phyloP scores from a whole-genome alignment of 2,113 vertebrate genomes.

The Cyanocitta stelleri region DNA sequence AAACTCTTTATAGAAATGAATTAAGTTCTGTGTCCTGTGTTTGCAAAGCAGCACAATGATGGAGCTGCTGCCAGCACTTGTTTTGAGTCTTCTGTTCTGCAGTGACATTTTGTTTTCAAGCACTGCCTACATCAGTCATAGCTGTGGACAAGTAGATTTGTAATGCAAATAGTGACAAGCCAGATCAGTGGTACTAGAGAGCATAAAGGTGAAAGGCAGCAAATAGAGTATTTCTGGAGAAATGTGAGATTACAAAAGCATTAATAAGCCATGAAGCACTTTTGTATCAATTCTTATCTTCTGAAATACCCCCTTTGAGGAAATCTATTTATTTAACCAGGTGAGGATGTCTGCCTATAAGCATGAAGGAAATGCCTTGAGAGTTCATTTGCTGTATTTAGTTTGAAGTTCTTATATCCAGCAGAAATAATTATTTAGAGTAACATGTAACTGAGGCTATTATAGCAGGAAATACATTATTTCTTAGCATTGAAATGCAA shows the following conservation, averaged over 20 bases:
- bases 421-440: conserved; percentile 3
- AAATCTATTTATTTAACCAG: not conserved
- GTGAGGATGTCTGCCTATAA: not conserved
- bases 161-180: not conserved
- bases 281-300: not conserved
- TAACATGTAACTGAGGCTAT: conserved; percentile 16
- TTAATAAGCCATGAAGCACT: conserved; percentile 11
- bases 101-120: not conserved
- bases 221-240: not conserved
- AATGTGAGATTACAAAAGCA: not conserved
- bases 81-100: not conserved
- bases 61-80: not conserved
- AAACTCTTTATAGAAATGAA: not conserved
- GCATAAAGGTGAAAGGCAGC: not conserved
- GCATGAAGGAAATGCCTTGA: conserved; percentile 21
- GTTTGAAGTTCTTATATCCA: not conserved
- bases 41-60: not conserved
- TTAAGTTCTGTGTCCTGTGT: not conserved
- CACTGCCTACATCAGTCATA: not conserved
- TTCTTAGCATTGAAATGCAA: conserved; percentile 31
- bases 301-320: not conserved
- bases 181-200: not conserved
- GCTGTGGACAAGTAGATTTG: not conserved
- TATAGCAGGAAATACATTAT: conserved; percentile 12
- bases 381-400: not conserved